Base-by-base conservation (phyloP, 92 coral and sea anemone species). In the Porites rus region DNA sequence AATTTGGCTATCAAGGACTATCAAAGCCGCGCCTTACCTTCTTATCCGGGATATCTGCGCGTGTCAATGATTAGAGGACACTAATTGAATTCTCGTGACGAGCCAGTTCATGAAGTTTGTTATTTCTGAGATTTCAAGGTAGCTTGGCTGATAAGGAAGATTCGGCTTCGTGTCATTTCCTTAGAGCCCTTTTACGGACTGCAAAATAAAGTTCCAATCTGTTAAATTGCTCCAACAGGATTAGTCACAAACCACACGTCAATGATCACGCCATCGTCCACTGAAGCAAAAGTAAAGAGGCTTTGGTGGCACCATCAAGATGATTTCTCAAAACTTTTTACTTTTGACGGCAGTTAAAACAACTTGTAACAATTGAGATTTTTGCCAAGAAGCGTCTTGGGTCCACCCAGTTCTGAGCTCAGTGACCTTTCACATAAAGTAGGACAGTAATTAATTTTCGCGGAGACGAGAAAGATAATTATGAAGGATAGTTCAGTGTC, bases 401-500 rank as follows among this genome's bases (percentile, higher is more conserved):
- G 46, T 38, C 46, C 5, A 38, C 46, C 46, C 46, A 38, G 46
- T 4, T 4, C 31, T 28, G 31, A 38, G 46, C 46, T 38, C 46
- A 38, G 46, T 38, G 46, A 38, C 46, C 46, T 38, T 38, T 38
- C 63, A 75, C 74, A 76, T 65, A 64, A 76, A 76, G 76, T 75
- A 18, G 85, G 85, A 81, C 85, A 81, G 53, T 81, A 81, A 81
- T 81, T 81, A 75, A 81, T 81, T 81, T 81, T 10, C 66, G 6
- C 46, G n/a, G 31, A 70, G 85, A 81, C 46, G 76, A 56, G 69
- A 28, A 13, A 56, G 85, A 69, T 81, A 70, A 81, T 69, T 72
- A 81, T 50, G 60, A 69, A 22, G 38, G 58, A 54, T 70, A 69
- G 25, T 58, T 31, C 63, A 69, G 46, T 24, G 69, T 81, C 38